Conservation (phyloP, 2,888 invertebrate genomes). For the Muscina levida region DNA sequence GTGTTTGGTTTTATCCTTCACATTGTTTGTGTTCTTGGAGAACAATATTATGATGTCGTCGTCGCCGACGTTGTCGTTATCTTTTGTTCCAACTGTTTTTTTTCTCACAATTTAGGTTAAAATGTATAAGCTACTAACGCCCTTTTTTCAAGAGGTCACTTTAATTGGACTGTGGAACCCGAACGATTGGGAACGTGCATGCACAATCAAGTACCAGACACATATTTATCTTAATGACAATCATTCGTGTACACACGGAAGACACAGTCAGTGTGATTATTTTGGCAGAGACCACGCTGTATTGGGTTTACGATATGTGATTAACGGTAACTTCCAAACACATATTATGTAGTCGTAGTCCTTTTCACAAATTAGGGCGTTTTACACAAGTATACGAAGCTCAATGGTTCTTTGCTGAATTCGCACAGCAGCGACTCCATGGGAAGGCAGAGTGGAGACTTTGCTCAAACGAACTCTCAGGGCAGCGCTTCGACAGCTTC, state of each 20-base stretch:
- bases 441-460: conserved; percentile 49
- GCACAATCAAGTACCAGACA: too few species aligned
- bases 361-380: conserved; percentile 58
- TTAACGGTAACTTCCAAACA: too few species aligned
- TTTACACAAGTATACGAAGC: conserved; percentile 38
- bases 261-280: too few species aligned
- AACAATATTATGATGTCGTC: not conserved
- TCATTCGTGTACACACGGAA: too few species aligned
- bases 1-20: conserved; percentile 5
- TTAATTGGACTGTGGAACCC: not conserved
- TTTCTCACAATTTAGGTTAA: conserved; percentile 68
- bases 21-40: not conserved
- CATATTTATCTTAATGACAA: too few species aligned
- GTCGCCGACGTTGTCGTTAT: conserved; percentile 33
- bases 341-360: too few species aligned
- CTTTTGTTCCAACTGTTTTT: conserved; percentile 40
- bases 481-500: conserved; percentile 1
- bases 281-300: too few species aligned
- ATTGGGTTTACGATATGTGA: too few species aligned
- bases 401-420: conserved; percentile 6
- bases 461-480: conserved; percentile 25
- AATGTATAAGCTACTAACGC: conserved; percentile 68
- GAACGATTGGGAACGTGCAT: too few species aligned
- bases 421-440: conserved; percentile 24
- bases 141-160: conserved; percentile 65